phyloP scores from a whole-genome alignment of 1,140 invertebrate genomes.

The Centruroides sculpturatus region DNA sequence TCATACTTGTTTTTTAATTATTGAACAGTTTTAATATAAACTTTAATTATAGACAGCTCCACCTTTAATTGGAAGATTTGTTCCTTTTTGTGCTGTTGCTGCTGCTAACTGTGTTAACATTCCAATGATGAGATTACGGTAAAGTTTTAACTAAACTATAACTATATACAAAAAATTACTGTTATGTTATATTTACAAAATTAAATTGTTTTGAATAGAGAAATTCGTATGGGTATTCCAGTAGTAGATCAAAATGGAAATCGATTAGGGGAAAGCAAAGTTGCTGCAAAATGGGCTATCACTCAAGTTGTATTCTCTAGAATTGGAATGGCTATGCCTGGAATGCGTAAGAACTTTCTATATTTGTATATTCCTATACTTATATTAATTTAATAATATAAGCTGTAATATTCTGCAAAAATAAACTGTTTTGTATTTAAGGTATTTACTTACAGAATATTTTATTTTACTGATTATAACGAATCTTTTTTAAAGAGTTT shows the following conservation, averaged over 20 bases:
- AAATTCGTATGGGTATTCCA: slow-evolving; percentile 26
- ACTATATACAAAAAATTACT: not conserved
- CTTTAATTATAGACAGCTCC: slow-evolving; percentile 44
- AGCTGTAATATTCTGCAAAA: not conserved
- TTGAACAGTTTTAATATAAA: not conserved
- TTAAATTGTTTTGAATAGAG: slow-evolving; percentile 24
- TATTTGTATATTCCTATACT: slow-evolving; percentile 7
- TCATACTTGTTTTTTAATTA: not conserved
- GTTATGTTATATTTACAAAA: slow-evolving; percentile 27
- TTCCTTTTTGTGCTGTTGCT: slow-evolving; percentile 94
- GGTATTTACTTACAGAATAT: not conserved
- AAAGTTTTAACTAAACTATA: slow-evolving; percentile 28
- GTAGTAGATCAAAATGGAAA: slow-evolving; percentile 63
- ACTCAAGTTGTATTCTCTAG: slow-evolving; percentile 40
- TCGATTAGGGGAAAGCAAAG: slow-evolving; percentile 58
- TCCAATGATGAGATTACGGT: slow-evolving; percentile 89
- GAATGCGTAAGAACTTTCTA: slow-evolving; percentile 28
- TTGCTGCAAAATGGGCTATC: slow-evolving; percentile 34
- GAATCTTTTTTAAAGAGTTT: too few species aligned
- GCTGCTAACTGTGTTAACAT: slow-evolving; percentile 98
- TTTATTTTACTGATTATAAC: too few species aligned
- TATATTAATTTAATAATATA: not conserved
- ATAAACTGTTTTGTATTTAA: not conserved
- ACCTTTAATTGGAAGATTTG: slow-evolving; percentile 52
- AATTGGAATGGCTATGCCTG: slow-evolving; percentile 39